A percentile compares a stretch with the other conserved stretches of the same genome.
phyloP scores from a whole-genome alignment of 2,797 vertebrate genomes.

The Anabacerthia variegaticeps region DNA sequence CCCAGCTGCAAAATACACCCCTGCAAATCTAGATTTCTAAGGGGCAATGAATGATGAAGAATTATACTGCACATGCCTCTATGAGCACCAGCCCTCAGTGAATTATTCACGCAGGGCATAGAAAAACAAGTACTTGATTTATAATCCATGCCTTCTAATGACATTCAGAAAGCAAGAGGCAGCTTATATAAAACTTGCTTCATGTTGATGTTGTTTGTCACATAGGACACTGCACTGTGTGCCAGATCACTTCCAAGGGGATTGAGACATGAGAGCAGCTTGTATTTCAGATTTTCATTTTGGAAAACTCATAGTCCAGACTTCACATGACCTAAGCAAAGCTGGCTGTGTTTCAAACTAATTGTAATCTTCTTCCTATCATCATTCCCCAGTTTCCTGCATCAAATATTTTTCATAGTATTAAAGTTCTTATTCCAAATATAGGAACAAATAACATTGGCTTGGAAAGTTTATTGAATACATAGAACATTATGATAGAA shows the following conservation, averaged over 20 bases:
- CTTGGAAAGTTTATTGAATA: slow-evolving; percentile 28
- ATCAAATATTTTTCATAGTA: neutral
- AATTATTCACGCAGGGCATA: neutral
- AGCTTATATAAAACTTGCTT: neutral
- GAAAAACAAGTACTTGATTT: neutral
- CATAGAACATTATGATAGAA: neutral
- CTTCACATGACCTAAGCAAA: neutral
- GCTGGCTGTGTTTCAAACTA: neutral
- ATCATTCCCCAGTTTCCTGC: neutral
- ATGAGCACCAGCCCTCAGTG: neutral
- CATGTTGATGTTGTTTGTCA: neutral
- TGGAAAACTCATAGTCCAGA: neutral
- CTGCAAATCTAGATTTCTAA: neutral
- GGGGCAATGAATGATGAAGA: neutral
- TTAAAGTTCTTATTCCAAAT: neutral
- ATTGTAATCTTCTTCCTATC: neutral
- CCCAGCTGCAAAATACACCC: neutral
- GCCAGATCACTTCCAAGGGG: neutral
- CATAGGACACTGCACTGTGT: neutral
- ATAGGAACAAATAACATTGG: neutral
- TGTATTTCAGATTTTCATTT: neutral
- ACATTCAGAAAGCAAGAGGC: neutral
- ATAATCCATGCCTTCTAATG: neutral
- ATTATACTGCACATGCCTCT: neutral
- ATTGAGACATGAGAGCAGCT: neutral